Percentiles rank a stretch among this genome's conserved stretches.
Conservation (phyloP, 2,888 invertebrate genomes). For the Synergus gifuensis region DNA sequence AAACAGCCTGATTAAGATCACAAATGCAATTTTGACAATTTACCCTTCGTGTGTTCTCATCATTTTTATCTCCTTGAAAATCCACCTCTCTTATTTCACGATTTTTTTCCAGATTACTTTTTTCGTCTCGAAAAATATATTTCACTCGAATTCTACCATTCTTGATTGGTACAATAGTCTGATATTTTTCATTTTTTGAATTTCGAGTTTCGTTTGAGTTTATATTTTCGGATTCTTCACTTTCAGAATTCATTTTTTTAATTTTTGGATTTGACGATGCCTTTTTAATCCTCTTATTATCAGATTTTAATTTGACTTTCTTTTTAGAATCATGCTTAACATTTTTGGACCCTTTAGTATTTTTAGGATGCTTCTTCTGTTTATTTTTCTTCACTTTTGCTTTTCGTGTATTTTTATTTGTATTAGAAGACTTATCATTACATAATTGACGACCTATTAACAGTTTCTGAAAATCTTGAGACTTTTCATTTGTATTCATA, state of each 20-base stretch:
- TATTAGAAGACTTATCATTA: background rate
- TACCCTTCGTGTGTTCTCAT: conserved; percentile 45
- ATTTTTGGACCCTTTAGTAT: background rate
- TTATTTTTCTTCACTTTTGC: background rate
- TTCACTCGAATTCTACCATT: conserved; percentile 9
- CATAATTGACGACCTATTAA: background rate
- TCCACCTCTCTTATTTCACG: conserved; percentile 17
- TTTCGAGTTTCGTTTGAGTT: background rate
- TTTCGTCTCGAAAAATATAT: conserved; percentile 43
- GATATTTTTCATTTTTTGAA: background rate
- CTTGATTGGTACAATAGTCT: background rate
- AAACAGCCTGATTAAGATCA: conserved; percentile 58
- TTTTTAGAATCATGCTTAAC: background rate
- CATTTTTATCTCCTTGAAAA: conserved; percentile 30
- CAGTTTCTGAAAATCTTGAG: background rate
- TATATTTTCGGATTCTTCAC: background rate
- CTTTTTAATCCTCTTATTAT: background rate
- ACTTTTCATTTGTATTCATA: background rate
- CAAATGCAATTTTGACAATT: conserved; percentile 65
- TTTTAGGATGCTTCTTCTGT: background rate
- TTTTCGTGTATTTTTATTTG: background rate
- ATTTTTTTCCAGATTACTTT: background rate
- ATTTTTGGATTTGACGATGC: background rate
- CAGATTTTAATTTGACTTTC: background rate
- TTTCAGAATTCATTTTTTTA: background rate